Evolutionary conservation across 2,888 invertebrate genomes (phyloP), one percentile per base, ranked within the genome.

Genomic region (Meteorus cinctellus): DNA sequence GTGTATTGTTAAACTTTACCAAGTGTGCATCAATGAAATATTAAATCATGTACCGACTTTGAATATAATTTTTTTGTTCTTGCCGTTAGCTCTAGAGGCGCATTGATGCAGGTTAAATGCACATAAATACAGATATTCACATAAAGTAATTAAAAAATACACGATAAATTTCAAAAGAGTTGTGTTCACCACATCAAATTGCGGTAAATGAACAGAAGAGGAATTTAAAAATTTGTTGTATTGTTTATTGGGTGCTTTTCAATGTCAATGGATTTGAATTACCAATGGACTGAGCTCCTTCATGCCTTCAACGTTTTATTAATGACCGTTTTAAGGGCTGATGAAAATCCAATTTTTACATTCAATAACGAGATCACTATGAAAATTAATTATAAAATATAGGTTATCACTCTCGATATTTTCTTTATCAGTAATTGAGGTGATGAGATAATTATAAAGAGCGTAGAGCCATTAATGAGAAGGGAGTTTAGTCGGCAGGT

Each of bases 1-100:
- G 48, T 72, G 63, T 72, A 72, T 65, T 72, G 72, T 72, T 72
- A 29, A 72, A 72, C 72, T 72, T 72, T 45, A 63, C 72, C 24
- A 63, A 48, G 45, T 72, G 27, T 72, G 19, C 19, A 72, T 72
- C 48, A 72, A 72, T 72, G 63, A 72, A 63, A 72, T 72, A 72
- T 72, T 72, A 45, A 72, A 65, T 72, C 62, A 63, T 72, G 29
- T 71, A 27, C 45, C 71, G n/a, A 27, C 62, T 16, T 72, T 72
- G 48, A 29, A 72, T 62, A 19, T 48, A 16, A 16, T n/a, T 65
- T 65, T 55, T 55, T 19, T 45, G 12, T n/a, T 55, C n/a, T 24
- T 24, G 8, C 24, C 24, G 19, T 55, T n/a, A 36, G 34, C 16
- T n/a, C 19, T 19, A 29, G 41, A 19, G 27, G 45, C 41, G 29